Evolutionary conservation across 2,888 invertebrate genomes (phyloP).

Genomic region (Cryptophagus acutangulus): DNA sequence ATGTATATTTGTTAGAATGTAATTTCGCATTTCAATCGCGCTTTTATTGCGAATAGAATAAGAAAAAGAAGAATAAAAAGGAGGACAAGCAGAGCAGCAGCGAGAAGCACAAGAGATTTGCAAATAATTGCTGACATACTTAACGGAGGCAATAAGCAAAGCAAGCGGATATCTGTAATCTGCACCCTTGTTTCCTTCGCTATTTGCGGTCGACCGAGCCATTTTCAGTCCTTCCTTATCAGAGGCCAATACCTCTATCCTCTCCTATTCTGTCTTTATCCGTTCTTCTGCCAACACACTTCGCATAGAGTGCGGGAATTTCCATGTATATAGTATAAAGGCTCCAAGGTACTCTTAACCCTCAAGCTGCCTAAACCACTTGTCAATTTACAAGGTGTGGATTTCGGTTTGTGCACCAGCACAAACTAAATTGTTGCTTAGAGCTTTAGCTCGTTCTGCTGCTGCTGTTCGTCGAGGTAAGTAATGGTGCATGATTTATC

Average conservation of each 20-base stretch:
- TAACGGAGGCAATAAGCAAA: constrained; percentile 42
- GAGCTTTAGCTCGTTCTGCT: constrained; percentile 24
- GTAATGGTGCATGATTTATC: constrained; percentile 5
- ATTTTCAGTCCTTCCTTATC: constrained; percentile 41
- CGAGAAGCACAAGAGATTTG: constrained; percentile 28
- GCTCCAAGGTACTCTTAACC: constrained; percentile 35
- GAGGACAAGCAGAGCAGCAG: constrained; percentile 20
- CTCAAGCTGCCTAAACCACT: constrained; percentile 36
- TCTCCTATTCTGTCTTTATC: constrained; percentile 34
- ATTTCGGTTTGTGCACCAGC: constrained; percentile 32
- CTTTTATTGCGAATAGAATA: background rate
- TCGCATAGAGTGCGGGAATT: constrained; percentile 38
- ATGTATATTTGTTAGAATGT: no score
- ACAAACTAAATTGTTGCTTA: constrained; percentile 34
- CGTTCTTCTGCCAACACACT: constrained; percentile 38
- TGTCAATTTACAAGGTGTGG: constrained; percentile 41
- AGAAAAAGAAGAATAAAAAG: background rate
- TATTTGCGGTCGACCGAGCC: constrained; percentile 46
- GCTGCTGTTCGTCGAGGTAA: background rate
- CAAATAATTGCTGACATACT: constrained; percentile 45
- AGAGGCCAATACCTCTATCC: constrained; percentile 26
- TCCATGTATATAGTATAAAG: constrained; percentile 38
- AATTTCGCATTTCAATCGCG: no score
- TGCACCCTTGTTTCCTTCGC: constrained; percentile 46
- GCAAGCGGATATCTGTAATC: constrained; percentile 44